Base-by-base conservation (phyloP, 2,888 invertebrate species). In the Drosophila merina region DNA sequence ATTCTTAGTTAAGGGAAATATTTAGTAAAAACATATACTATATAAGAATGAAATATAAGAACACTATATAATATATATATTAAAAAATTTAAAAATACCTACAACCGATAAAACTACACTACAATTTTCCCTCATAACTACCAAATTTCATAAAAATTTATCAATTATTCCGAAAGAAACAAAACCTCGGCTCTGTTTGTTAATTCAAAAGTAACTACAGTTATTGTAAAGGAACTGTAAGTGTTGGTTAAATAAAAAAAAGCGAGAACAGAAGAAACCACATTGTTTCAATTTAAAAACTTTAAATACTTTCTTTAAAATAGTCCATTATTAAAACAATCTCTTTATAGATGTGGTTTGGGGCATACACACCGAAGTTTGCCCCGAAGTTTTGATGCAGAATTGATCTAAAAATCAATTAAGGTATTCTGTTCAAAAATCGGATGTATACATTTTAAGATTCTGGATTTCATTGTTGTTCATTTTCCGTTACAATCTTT, bases 111-210 rank as follows among this genome's bases (percentile, higher is more conserved):
- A 56, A 40, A 52, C 50, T 60, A 60, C 66, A 66, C 78, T 60
- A 56, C 49, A 72, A 64, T 63, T 51, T 31, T 26, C 25, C 30
- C 12, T 12, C 20, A 30, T 10, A 59, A 42, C 20, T 26, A 55
- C 8, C 10, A 52, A 67, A 56, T n/a, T 26, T 6, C 26, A 30
- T 38, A 42, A 42, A 1, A 25, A 66, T 33, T 55, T 51, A 60
- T 67, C 38, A 48, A 48, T 9, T 42, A 25, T 28, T 33, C 25
- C 44, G 28, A 25, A 14, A 48, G 54, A 28, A 30, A 5, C 38
- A 31, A 63, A 70, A 51, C 49, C 50, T 40, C 25, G 69, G 59
- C 66, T 83, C 84, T 71, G 84, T 83, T 81, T 86, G 84, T 83
- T 83, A 75, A 69, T 69, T 68, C 48, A 63, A 83, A 77, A 69